phyloP scores from a whole-genome alignment of 1,140 invertebrate species.

The Rhagoletis zephyria region DNA sequence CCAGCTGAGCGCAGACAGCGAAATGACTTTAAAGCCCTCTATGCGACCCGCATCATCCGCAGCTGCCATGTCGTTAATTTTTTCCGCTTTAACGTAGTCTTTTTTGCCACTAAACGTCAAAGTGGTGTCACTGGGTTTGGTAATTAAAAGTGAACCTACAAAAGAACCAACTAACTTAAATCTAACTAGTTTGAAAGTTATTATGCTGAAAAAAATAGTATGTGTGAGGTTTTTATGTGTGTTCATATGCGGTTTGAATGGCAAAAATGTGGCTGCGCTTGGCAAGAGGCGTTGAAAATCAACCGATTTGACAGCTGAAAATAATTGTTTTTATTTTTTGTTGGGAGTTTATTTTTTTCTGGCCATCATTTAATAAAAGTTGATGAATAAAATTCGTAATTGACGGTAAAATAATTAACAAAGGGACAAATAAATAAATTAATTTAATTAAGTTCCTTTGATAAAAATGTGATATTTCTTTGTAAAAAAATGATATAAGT shows the following conservation, averaged over 20 bases:
- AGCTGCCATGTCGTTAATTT: neutral
- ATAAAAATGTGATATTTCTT: no score
- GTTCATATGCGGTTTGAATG: neutral
- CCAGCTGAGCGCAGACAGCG: conserved; percentile 1
- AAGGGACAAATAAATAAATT: neutral
- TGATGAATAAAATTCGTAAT: neutral
- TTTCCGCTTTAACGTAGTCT: no score
- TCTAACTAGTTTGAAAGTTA: conserved; percentile 29
- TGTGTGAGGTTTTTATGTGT: neutral
- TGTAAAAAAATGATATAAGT: no score
- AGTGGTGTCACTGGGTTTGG: conserved; percentile 41
- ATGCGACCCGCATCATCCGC: neutral
- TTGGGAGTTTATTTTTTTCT: neutral
- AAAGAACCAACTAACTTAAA: conserved; percentile 27
- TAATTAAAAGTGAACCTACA: conserved; percentile 43
- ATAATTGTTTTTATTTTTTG: conserved; percentile 5
- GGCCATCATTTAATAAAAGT: neutral
- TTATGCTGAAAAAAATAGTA: neutral
- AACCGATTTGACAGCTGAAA: neutral
- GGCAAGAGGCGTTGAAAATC: conserved; percentile 1
- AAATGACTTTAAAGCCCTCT: neutral
- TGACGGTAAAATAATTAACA: conserved; percentile 1
- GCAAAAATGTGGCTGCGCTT: conserved; percentile 1
- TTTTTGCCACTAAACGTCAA: conserved; percentile 36
- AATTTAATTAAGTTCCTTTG: neutral